Percentiles rank a stretch among this genome's conserved stretches.
Evolutionary conservation across 2,888 invertebrate species (phyloP).

Genomic region (Tipula lateralis): DNA sequence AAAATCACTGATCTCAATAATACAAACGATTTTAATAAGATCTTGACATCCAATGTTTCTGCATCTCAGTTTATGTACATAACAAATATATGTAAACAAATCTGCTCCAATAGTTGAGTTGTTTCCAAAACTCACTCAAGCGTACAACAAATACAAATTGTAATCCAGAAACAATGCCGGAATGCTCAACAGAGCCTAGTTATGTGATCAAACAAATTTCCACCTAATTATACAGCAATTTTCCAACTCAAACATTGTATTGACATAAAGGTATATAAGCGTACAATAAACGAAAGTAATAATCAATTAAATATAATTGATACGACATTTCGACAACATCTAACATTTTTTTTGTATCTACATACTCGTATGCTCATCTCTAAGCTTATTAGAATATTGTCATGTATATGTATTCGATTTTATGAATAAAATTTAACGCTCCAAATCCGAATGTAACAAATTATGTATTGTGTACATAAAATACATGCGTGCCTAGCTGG

Average conservation of each 20-base stretch:
- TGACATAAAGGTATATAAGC: not conserved
- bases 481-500: not conserved
- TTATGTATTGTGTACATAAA: not conserved
- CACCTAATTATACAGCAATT: not conserved
- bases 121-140: not conserved
- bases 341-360: not conserved
- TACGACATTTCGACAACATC: not conserved
- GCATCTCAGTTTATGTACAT: not conserved
- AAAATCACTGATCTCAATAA: too few relatives aligned
- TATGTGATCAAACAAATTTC: not conserved
- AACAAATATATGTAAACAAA: not conserved
- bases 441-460: constrained; percentile 20
- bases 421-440: constrained; percentile 13
- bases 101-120: not conserved
- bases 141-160: not conserved
- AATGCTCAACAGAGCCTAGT: not conserved
- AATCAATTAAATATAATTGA: not conserved
- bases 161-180: not conserved
- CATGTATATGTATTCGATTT: not conserved
- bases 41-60: not conserved
- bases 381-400: not conserved
- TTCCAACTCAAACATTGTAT: not conserved
- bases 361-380: too few relatives aligned
- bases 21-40: not conserved
- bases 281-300: not conserved